Evolutionary conservation across 2,888 invertebrate species (phyloP).

Genomic region (Athrips mouffetella): DNA sequence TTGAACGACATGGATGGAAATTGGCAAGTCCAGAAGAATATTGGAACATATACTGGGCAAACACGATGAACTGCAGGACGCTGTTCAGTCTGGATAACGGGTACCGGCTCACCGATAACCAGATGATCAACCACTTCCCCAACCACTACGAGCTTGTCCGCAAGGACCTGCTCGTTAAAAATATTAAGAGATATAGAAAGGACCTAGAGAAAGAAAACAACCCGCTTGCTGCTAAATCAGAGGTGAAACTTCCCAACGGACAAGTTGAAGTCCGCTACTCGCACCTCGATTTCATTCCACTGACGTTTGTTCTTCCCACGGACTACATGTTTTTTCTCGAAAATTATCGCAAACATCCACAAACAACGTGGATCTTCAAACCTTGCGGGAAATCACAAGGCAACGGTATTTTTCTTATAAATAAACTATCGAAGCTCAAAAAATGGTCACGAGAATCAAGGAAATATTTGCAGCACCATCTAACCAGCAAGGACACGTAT

Average conservation of each 20-base stretch:
- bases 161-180: conserved; percentile 96
- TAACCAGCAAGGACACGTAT: conserved; percentile 90
- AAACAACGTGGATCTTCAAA: conserved; percentile 98
- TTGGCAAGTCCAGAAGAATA: conserved; percentile 82
- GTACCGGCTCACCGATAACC: conserved; percentile 94
- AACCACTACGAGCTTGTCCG: conserved; percentile 84
- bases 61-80: conserved; percentile 92
- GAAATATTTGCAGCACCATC: conserved; percentile 89
- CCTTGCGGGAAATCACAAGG: conserved; percentile 97
- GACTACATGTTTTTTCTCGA: conserved; percentile 98
- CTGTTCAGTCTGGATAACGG: conserved; percentile 95
- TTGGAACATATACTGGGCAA: conserved; percentile 98
- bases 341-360: conserved; percentile 95
- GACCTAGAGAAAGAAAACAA: conserved; percentile 94
- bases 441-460: conserved; percentile 93
- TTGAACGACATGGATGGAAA: background rate
- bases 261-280: conserved; percentile 84
- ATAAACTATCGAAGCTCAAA: conserved; percentile 95
- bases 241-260: conserved; percentile 74
- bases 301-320: conserved; percentile 95
- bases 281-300: conserved; percentile 94
- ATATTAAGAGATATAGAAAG: conserved; percentile 94
- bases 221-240: conserved; percentile 86
- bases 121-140: conserved; percentile 97
- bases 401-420: conserved; percentile 95